Base-by-base conservation (phyloP, 1,140 invertebrate species). In the Halotydeus destructor region DNA sequence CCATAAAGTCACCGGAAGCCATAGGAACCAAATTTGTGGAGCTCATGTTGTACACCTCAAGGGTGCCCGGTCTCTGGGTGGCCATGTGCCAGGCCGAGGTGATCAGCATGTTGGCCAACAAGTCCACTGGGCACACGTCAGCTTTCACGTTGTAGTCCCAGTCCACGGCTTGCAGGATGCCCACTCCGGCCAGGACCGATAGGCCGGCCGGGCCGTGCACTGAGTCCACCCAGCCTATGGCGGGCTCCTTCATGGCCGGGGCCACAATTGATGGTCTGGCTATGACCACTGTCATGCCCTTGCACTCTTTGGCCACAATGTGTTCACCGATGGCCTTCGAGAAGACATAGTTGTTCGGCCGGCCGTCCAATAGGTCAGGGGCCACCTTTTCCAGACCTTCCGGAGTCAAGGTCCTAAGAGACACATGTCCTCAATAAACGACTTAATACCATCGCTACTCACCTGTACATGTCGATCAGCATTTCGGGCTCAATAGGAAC, bases 141-240 rank as follows among this genome's bases (percentile, higher is more conserved):
- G 79, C 80, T 48, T 84, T 68, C 9, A 81, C 64, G 24, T 74
- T 57, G 37, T 65, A 67, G 42, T 70, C 71, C 37, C 84, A 64
- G 1, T 81, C 78, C 38, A 93, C 63, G 47, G 82, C 70, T 36
- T 84, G 68, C 1, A 93, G 65, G 5, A 93, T 69, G 11, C 88
- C 86, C 65, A 75, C 80, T 25, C 79, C 73, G 12, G 79, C 83
- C 19, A 85, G 86, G 69, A 91, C 79, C 4, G 91, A 69, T 52
- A 96, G 78, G 16, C 91, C 89, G 63, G 85, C 83, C 0, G 88
- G 84, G 16, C 91, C 89, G 60, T 96, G 96, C 61, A 88, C 83
- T 26, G 86, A 93, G 49, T 80, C 78, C 5, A 86, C 91, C 89
- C 89, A 97, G 3, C 86, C 85, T 3, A 81, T 75, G 1, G 80